These are phyloP conservation scores for Chirona hameri DNA, from an alignment of 2,888 invertebrate species.

Conservation along the genomic window DNA sequence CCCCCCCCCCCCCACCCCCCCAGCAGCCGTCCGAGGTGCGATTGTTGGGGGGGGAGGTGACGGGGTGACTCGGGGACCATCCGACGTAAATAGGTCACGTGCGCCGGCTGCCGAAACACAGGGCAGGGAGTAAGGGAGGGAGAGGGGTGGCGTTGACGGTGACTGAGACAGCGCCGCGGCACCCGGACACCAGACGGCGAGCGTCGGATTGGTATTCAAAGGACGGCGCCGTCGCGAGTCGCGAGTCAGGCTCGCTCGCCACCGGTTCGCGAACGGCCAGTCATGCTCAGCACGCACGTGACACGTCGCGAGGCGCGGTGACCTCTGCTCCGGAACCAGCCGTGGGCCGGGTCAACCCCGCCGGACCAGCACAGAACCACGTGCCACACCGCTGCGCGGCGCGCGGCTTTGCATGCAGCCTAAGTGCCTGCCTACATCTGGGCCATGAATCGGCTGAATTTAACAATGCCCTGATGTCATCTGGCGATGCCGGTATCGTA, in stretches of 20 bases:
- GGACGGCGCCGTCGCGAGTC: no score
- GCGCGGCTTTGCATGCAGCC: neutral
- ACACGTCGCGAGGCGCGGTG: neutral
- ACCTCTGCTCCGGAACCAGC: neutral
- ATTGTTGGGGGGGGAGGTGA: neutral
- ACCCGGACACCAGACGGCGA: neutral
- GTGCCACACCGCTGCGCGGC: neutral
- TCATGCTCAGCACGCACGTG: neutral
- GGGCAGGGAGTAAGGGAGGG: neutral
- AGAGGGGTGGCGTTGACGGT: neutral
- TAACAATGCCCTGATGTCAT: slow-evolving; percentile 13
- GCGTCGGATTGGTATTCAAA: neutral
- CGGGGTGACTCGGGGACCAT: neutral
- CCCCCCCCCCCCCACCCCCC: neutral
- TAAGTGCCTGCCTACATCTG: slow-evolving; percentile 3
- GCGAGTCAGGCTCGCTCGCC: no score
- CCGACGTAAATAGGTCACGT: slow-evolving; percentile 8
- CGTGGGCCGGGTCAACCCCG: no score
- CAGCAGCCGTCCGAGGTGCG: slow-evolving; percentile 1
- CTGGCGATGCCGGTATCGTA: neutral
- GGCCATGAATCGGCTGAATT: neutral
- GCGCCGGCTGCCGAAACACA: neutral
- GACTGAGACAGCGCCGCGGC: no score
- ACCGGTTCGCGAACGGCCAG: neutral
- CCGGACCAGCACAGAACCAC: no score